phyloP scores from a whole-genome alignment of 2,888 invertebrate species.

The Spatulosminthurus flaviceps region DNA sequence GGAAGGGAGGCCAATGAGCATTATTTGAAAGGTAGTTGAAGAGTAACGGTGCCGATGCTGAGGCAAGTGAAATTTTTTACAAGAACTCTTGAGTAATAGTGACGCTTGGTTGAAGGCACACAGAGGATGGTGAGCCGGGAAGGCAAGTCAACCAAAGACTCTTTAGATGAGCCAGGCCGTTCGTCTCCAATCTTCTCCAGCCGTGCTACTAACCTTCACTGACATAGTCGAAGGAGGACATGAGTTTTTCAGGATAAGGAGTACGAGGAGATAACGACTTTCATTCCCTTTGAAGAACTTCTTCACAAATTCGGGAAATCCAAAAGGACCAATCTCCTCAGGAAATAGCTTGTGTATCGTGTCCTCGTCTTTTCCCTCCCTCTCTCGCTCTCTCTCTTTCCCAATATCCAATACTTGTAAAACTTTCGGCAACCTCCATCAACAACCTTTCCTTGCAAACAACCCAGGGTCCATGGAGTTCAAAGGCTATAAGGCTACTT shows the following conservation, averaged over 20 bases:
- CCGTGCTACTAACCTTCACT: background rate
- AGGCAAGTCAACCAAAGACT: constrained; percentile 19
- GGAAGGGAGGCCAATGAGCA: background rate
- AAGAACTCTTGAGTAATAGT: constrained; percentile 56
- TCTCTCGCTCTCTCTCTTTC: too few species aligned
- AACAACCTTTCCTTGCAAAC: background rate
- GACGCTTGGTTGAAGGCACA: constrained; percentile 31
- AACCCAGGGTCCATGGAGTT: too few species aligned
- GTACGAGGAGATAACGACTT: constrained; percentile 54
- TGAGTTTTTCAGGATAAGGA: constrained; percentile 30
- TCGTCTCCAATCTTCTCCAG: constrained; percentile 9
- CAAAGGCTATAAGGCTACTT: too few species aligned
- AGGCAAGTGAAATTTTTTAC: constrained; percentile 58
- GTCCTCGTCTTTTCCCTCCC: constrained; percentile 29
- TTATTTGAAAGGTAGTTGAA: constrained; percentile 29
- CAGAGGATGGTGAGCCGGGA: background rate
- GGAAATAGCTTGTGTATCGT: constrained; percentile 24
- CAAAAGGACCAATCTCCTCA: constrained; percentile 51
- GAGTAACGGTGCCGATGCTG: constrained; percentile 55
- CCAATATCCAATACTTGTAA: constrained; percentile 26
- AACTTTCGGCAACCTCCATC: background rate
- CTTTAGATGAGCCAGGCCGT: constrained; percentile 15
- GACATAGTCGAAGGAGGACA: constrained; percentile 16
- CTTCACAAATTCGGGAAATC: constrained; percentile 51
- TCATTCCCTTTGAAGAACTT: constrained; percentile 49